Evolutionary conservation across 1,140 invertebrate genomes (phyloP).

Genomic region (Apis mellifera): DNA sequence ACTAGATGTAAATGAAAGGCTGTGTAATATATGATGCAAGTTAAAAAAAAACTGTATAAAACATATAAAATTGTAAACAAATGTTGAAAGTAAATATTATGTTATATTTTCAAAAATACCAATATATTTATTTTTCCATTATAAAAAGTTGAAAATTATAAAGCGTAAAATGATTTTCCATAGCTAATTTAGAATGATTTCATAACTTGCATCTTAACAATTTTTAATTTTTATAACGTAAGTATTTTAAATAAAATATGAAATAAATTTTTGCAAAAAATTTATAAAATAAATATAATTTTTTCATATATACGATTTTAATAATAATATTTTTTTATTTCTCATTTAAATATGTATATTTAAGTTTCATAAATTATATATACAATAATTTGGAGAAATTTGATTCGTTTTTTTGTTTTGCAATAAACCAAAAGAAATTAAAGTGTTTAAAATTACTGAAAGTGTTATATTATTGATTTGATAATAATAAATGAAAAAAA

Average conservation of each 20-base stretch:
- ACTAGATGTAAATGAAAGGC: conserved; percentile 34
- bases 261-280: conserved; percentile 3
- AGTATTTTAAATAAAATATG: background rate
- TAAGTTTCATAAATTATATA: background rate
- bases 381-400: background rate
- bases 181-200: background rate
- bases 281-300: background rate
- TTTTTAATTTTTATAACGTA: background rate
- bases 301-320: background rate
- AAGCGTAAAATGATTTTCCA: background rate
- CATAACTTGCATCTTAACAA: conserved; percentile 24
- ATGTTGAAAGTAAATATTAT: conserved; percentile 3
- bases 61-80: background rate
- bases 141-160: background rate
- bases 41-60: conserved; percentile 1
- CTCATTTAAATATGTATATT: background rate
- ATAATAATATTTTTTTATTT: conserved; percentile 10
- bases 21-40: conserved; percentile 42
- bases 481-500: background rate
- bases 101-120: background rate
- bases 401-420: background rate
- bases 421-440: background rate
- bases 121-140: conserved; percentile 12
- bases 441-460: background rate
- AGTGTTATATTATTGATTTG: background rate